Percentiles rank a stretch among this genome's conserved stretches.
Conservation (phyloP, 2,113 vertebrate genomes). For the Corvus cornix region DNA sequence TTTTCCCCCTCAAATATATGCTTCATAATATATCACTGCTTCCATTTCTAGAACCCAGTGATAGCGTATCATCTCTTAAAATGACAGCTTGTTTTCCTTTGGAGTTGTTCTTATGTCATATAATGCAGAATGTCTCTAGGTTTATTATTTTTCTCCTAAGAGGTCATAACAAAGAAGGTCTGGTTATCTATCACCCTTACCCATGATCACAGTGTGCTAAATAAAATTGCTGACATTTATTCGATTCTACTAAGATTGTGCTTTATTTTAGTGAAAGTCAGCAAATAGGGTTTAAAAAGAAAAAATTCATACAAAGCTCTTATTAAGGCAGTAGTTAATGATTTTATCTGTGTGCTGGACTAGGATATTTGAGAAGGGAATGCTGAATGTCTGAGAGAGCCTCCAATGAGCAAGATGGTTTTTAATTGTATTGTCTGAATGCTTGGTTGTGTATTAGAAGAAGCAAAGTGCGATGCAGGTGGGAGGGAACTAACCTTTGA, state of each 20-base stretch:
- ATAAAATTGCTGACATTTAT: not conserved
- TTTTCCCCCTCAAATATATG: not conserved
- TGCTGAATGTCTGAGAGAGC: not conserved
- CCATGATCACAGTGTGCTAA: not conserved
- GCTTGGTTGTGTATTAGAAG: constrained; percentile 10
- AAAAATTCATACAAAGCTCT: not conserved
- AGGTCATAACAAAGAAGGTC: not conserved
- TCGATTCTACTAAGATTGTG: not conserved
- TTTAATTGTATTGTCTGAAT: constrained; percentile 26
- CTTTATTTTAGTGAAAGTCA: not conserved
- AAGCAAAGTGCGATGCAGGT: constrained; percentile 26
- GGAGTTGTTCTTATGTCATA: not conserved
- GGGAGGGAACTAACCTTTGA: constrained; percentile 55
- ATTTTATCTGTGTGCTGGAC: not conserved
- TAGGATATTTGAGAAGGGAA: constrained; percentile 13
- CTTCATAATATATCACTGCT: not conserved
- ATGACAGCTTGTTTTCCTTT: not conserved
- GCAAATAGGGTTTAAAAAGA: not conserved
- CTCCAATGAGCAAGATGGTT: constrained; percentile 16
- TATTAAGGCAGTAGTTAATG: not conserved
- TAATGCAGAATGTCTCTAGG: not conserved
- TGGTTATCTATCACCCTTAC: not conserved
- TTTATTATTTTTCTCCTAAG: not conserved
- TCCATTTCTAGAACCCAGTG: not conserved
- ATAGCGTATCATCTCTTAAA: not conserved